phyloP scores from a whole-genome alignment of 2,113 vertebrate species.

The Rousettus leschenaultii region DNA sequence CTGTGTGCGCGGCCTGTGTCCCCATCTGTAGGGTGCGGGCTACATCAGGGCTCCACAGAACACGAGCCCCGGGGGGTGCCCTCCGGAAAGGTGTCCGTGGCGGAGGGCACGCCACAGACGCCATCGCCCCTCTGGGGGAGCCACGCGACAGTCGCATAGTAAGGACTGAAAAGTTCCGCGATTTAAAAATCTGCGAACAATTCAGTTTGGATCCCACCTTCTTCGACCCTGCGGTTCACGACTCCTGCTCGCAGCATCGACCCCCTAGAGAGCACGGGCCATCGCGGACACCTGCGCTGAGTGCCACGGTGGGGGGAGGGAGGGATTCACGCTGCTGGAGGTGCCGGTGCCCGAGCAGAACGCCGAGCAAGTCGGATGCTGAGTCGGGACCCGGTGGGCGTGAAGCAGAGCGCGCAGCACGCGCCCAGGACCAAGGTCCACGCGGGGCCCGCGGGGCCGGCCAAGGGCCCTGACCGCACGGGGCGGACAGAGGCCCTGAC shows the following conservation, averaged over 20 bases:
- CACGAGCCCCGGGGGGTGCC: rapidly evolving
- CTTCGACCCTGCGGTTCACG: neutral
- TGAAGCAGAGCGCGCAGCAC: neutral
- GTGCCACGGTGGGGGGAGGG: neutral
- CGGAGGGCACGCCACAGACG: rapidly evolving
- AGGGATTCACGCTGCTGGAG: neutral
- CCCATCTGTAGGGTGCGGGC: neutral
- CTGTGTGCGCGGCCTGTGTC: neutral
- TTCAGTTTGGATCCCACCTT: neutral
- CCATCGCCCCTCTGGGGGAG: rapidly evolving
- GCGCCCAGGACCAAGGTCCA: rapidly evolving
- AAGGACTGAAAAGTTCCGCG: neutral
- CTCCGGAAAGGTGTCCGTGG: rapidly evolving
- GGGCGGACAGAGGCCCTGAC: rapidly evolving
- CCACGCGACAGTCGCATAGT: rapidly evolving
- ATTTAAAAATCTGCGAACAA: neutral
- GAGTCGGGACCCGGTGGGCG: neutral
- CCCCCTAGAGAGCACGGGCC: neutral
- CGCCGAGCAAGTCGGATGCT: neutral
- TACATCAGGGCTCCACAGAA: neutral
- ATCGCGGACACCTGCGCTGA: neutral
- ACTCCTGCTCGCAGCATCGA: neutral
- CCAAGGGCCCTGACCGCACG: rapidly evolving
- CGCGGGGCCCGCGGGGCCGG: too few species aligned
- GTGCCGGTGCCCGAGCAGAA: neutral